phyloP scores from a whole-genome alignment of 2,113 vertebrate genomes.

The Pseudopodoces humilis region DNA sequence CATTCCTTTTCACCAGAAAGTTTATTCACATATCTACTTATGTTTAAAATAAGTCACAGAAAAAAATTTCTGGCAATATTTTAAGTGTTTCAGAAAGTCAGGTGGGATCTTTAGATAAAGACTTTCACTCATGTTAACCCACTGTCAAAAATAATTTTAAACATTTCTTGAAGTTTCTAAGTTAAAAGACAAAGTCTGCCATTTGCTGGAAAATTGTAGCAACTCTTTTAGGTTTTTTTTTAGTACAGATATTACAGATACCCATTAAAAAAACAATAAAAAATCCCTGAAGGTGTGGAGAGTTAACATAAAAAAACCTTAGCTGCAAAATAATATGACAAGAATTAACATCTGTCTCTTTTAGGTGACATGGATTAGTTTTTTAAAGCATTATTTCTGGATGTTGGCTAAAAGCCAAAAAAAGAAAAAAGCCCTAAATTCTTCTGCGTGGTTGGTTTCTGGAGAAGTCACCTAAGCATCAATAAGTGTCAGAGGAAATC shows the following conservation, averaged over 20 bases:
- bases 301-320: constrained; percentile 48
- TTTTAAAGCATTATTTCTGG: not conserved
- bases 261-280: not conserved
- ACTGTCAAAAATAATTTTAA: constrained; percentile 65
- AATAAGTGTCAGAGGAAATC: constrained; percentile 56
- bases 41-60: constrained; percentile 53
- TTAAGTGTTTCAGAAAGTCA: constrained; percentile 35
- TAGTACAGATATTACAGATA: constrained; percentile 53
- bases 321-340: constrained; percentile 39
- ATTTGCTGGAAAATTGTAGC: constrained; percentile 65
- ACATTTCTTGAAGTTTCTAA: constrained; percentile 64
- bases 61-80: constrained; percentile 57
- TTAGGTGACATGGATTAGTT: not conserved
- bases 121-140: constrained; percentile 31
- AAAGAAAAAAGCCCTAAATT: not conserved
- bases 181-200: constrained; percentile 63
- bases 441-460: constrained; percentile 59
- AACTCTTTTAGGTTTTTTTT: constrained; percentile 43
- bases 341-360: constrained; percentile 15
- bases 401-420: constrained; percentile 59
- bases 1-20: constrained; percentile 30
- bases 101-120: constrained; percentile 22
- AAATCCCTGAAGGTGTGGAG: not conserved
- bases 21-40: constrained; percentile 50
- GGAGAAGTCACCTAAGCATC: constrained; percentile 75